A percentile compares a stretch with the other conserved stretches of the same genome.
Evolutionary conservation across 2,888 invertebrate species (phyloP).

Genomic region (Rhagophthalmus giganteus): DNA sequence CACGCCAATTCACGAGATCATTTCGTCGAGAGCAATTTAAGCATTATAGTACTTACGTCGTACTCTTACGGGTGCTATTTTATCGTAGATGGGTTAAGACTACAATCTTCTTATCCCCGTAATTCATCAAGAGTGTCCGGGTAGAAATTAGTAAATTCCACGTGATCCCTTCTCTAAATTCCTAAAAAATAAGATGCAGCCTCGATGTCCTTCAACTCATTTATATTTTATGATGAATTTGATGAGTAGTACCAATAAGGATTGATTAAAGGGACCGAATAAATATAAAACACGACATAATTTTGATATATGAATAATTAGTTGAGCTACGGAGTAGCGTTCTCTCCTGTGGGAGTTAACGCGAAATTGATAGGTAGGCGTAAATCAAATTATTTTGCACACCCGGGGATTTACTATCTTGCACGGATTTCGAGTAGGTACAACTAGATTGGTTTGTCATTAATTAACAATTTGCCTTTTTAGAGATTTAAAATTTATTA

Average conservation of each 20-base stretch:
- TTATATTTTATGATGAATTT: neutral
- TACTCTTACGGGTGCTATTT: neutral
- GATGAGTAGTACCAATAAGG: too few relatives aligned
- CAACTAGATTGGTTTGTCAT: neutral
- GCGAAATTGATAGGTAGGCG: neutral
- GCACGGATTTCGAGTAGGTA: neutral
- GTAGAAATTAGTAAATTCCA: neutral
- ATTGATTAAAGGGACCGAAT: neutral
- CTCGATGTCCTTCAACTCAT: neutral
- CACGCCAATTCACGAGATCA: too few relatives aligned
- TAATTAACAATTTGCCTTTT: neutral
- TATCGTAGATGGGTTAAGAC: neutral
- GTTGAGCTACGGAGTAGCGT: neutral
- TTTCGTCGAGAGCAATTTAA: too few relatives aligned
- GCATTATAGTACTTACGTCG: neutral
- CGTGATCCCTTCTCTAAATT: neutral
- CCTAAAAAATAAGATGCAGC: neutral
- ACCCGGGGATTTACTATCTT: neutral
- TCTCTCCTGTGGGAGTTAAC: neutral
- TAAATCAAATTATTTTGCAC: neutral
- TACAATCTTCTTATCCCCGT: neutral
- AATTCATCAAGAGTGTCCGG: neutral
- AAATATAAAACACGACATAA: neutral
- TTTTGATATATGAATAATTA: neutral
- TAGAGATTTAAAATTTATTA: neutral